Evolutionary conservation across 2,888 invertebrate genomes (phyloP).

Genomic region (Epiblema foenella): DNA sequence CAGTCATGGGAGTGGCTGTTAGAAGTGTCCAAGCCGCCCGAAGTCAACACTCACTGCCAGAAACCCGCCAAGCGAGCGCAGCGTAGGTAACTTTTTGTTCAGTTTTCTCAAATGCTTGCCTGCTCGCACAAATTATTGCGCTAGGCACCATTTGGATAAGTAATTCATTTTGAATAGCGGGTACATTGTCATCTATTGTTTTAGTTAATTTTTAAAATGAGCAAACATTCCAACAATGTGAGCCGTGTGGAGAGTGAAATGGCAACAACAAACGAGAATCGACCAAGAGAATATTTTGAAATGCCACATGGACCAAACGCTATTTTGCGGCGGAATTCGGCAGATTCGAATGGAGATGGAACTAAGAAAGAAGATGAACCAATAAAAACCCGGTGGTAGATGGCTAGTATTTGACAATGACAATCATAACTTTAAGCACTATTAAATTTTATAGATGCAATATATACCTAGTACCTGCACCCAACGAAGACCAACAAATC

Average conservation of each 20-base stretch:
- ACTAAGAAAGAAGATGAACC: conserved; percentile 3
- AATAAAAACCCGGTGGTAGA: background rate
- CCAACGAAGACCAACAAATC: too few species aligned
- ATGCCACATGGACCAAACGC: conserved; percentile 5
- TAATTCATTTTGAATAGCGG: too few species aligned
- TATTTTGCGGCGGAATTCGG: background rate
- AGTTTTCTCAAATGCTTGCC: too few species aligned
- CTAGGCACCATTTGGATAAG: too few species aligned
- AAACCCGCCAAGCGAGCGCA: too few species aligned
- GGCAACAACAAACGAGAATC: background rate
- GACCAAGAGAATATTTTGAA: background rate
- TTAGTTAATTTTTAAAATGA: conserved; percentile 67
- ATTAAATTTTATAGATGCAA: background rate
- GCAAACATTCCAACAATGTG: conserved; percentile 62
- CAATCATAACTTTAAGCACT: background rate
- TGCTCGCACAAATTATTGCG: too few species aligned
- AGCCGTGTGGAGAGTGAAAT: conserved; percentile 49
- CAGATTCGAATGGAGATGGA: background rate
- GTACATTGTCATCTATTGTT: conserved; percentile 43
- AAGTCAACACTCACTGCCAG: too few species aligned
- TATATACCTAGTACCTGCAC: background rate
- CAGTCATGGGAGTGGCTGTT: too few species aligned
- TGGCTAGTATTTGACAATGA: background rate
- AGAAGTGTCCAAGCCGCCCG: too few species aligned
- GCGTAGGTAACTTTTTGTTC: too few species aligned